phyloP scores from a whole-genome alignment of 2,113 vertebrate species.

The Recurvirostra avosetta region DNA sequence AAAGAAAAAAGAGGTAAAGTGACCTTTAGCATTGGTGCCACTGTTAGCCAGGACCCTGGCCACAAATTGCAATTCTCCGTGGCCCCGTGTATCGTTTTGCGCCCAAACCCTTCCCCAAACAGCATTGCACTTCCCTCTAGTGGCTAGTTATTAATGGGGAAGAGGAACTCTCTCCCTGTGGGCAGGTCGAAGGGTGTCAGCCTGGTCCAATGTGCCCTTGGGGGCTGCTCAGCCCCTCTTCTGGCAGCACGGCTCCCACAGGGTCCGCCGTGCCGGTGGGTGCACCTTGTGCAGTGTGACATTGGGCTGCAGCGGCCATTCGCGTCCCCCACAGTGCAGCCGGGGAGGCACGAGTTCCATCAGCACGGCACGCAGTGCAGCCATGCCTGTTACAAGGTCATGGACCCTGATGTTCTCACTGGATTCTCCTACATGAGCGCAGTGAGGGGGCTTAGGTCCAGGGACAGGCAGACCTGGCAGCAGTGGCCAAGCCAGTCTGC shows the following conservation, averaged over 20 bases:
- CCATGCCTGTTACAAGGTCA: not conserved
- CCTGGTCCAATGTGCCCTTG: fast-evolving
- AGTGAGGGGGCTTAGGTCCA: not conserved
- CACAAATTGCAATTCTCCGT: fast-evolving
- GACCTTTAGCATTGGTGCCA: not conserved
- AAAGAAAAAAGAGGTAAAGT: not conserved
- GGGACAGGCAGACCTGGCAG: not conserved
- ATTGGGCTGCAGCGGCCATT: not conserved
- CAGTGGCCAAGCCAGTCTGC: not conserved
- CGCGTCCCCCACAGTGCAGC: fast-evolving
- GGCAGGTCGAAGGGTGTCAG: not conserved
- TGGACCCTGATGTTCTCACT: not conserved
- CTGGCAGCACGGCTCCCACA: fast-evolving
- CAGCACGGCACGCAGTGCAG: fast-evolving
- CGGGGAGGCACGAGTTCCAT: fast-evolving
- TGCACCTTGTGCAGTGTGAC: not conserved
- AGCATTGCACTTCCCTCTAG: not conserved
- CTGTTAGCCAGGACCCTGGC: not conserved
- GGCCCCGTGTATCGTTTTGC: fast-evolving
- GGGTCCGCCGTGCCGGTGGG: fast-evolving
- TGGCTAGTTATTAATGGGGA: not conserved
- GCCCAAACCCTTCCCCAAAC: fast-evolving
- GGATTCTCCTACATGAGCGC: fast-evolving
- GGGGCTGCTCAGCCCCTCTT: not conserved
- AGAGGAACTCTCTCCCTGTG: not conserved